phyloP scores from a whole-genome alignment of 2,888 invertebrate species.

The Alsophila aescularia region DNA sequence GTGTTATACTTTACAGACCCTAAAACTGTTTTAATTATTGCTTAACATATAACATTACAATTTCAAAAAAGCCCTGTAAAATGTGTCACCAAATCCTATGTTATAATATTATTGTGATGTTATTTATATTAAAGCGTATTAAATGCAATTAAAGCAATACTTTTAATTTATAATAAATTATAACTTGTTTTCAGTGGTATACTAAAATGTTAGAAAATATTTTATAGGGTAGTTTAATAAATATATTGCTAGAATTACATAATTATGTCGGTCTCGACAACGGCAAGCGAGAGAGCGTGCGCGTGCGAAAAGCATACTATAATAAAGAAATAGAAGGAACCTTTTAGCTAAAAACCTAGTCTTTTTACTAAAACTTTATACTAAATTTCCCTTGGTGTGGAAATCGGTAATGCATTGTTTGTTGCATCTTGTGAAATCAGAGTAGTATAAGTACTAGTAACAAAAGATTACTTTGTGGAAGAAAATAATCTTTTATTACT shows the following conservation, averaged over 20 bases:
- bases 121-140: conserved; percentile 45
- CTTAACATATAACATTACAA: not conserved
- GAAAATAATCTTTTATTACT: too few species aligned
- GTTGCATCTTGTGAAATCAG: too few species aligned
- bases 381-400: too few species aligned
- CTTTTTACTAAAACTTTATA: too few species aligned
- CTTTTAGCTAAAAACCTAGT: too few species aligned
- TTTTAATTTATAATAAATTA: conserved; percentile 42
- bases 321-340: too few species aligned
- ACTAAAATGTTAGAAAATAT: conserved; percentile 39
- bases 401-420: too few species aligned
- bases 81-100: conserved; percentile 38
- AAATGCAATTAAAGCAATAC: conserved; percentile 52
- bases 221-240: conserved; percentile 30
- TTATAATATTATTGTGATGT: conserved; percentile 48
- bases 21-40: not conserved
- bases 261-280: not conserved
- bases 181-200: conserved; percentile 36
- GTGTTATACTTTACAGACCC: not conserved
- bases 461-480: too few species aligned
- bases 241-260: conserved; percentile 45
- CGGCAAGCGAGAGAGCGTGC: not conserved
- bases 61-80: conserved; percentile 10
- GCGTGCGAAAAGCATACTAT: too few species aligned
- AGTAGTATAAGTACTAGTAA: too few species aligned